Evolutionary conservation across 2,113 vertebrate genomes (phyloP).

Genomic region (Helogale parvula): DNA sequence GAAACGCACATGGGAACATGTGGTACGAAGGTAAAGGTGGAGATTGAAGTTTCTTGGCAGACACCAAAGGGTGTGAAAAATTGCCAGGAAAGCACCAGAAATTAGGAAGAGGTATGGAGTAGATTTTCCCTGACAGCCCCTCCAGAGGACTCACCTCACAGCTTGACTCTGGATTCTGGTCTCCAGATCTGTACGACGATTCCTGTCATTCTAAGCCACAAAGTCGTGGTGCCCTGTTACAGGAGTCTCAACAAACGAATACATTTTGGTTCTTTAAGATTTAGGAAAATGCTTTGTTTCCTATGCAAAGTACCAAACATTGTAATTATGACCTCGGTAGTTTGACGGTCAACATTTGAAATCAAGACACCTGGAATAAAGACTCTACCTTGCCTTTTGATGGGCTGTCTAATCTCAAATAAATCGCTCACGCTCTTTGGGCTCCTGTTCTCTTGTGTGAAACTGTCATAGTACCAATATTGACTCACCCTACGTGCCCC

Average conservation of each 20-base stretch:
- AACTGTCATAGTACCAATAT: background rate
- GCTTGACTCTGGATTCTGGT: background rate
- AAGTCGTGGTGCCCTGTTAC: background rate
- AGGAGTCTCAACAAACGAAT: background rate
- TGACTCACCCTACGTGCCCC: background rate
- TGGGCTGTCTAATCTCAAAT: background rate
- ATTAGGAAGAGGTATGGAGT: background rate
- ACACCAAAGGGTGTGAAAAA: background rate
- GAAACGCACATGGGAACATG: background rate
- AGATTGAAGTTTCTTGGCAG: background rate
- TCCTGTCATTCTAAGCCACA: background rate
- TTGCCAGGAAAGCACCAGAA: background rate
- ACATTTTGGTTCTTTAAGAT: background rate
- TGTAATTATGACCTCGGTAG: background rate
- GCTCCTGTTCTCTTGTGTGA: background rate
- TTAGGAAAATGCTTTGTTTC: background rate
- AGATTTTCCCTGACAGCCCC: background rate
- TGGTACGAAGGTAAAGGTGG: background rate
- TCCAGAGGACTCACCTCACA: background rate
- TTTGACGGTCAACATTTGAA: constrained; percentile 24
- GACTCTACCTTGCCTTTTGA: background rate
- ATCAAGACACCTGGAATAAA: background rate
- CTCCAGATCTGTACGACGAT: background rate
- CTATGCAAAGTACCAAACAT: background rate
- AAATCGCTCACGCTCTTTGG: background rate